Conservation (phyloP, 2,797 vertebrate species). For the Poeciliopsis gracilis region DNA sequence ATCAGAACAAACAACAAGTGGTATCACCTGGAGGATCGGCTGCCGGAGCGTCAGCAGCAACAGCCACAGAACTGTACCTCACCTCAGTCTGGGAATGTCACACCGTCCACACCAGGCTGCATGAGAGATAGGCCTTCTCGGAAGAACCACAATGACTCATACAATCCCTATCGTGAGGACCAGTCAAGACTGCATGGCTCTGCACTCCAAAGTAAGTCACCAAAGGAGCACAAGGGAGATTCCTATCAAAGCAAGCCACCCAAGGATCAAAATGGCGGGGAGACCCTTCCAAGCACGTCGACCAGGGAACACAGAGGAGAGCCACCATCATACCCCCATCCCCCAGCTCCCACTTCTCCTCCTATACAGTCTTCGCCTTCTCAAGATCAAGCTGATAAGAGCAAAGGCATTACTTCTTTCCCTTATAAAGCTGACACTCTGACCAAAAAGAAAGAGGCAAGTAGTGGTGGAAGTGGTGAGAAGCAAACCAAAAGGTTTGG, state of each 20-base stretch:
- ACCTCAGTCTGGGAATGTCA: slow-evolving; percentile 91
- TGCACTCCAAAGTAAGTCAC: slow-evolving; percentile 90
- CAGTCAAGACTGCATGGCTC: slow-evolving; percentile 89
- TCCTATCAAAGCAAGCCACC: slow-evolving; percentile 70
- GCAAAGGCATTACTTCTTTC: slow-evolving; percentile 94
- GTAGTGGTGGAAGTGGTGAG: slow-evolving; percentile 84
- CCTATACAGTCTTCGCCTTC: slow-evolving; percentile 82
- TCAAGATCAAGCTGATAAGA: slow-evolving; percentile 87
- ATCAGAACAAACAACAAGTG: slow-evolving; percentile 99
- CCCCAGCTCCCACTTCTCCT: slow-evolving; percentile 83
- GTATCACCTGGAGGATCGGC: slow-evolving; percentile 98
- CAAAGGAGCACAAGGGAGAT: slow-evolving; percentile 82
- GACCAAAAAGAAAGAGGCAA: slow-evolving; percentile 94
- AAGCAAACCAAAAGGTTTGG: slow-evolving; percentile 98
- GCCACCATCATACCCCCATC: slow-evolving; percentile 81
- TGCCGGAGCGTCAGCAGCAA: slow-evolving; percentile 87
- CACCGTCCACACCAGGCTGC: slow-evolving; percentile 93
- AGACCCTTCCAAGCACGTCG: slow-evolving; percentile 83
- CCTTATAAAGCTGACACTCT: slow-evolving; percentile 97
- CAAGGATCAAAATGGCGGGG: slow-evolving; percentile 85
- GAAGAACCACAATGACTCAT: slow-evolving; percentile 95
- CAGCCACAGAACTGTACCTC: slow-evolving; percentile 90
- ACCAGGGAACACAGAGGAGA: slow-evolving; percentile 85
- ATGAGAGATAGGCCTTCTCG: slow-evolving; percentile 93
- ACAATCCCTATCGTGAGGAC: slow-evolving; percentile 94